Base-by-base conservation (phyloP, 2,888 invertebrate genomes). In the Orthonevra nobilis region DNA sequence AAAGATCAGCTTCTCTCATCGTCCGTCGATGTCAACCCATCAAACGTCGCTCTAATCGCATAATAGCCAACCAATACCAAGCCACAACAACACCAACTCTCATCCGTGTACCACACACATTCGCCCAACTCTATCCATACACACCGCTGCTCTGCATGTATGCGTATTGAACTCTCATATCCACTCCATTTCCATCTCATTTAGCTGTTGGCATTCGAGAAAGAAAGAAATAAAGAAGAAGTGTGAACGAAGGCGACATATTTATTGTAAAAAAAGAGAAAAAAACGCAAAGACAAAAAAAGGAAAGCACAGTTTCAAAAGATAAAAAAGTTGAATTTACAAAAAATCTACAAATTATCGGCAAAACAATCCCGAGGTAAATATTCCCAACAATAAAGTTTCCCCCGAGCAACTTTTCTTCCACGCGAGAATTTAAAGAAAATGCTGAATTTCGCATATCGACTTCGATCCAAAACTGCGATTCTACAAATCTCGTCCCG, bases 191-290 rank as follows among this genome's bases (percentile, higher is more conserved):
- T 82, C 77, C 60, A 74, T 82, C 79, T 82, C 83, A 83, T 83
- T 83, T 82, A 81, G 84, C 82, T 83, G 82, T 82, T 83, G 83
- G 83, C 84, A 83, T 83, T 81, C 82, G 81, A 81, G 74, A 77
- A 69, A 81, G 79, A 81, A 79, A 81, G 81, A 79, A 81, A 82
- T 81, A 81, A 81, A 74, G 64, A 44, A 72, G 60, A 77, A 81
- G 72, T 75, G 69, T 56, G 68, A 73, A 72, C 75, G 81, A 63
- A 77, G 75, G 68, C 73, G 70, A 66, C 75, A 75, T 74, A 74
- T 81, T 82, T 77, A 74, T 81, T 72, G 58, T 61, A 66, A 81
- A 81, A 66, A 81, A 81, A 79, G 56, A 58, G 19, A 42, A 73
- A 79, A 72, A 74, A 66, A 58, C 48, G 50, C 54, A 30, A 56